Percentiles rank a stretch among this genome's conserved stretches.
Conservation (phyloP, 2,888 invertebrate genomes). For the Dermolepida albohirtum region DNA sequence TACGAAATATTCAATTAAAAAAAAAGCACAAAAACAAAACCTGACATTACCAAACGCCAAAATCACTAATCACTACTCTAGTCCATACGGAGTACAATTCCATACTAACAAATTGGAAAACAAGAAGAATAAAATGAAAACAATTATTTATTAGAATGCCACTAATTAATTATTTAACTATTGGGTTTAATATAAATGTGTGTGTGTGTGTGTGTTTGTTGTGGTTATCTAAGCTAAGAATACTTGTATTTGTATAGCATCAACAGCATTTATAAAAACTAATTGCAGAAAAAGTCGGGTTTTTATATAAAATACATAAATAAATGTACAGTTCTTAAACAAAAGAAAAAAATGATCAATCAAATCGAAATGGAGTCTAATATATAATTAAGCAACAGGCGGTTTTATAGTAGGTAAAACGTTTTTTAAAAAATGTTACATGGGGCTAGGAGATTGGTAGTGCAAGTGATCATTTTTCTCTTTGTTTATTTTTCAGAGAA, state of each 20-base stretch:
- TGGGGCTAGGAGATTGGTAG: no score
- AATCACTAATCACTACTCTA: conserved; percentile 5
- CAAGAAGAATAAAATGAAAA: neutral
- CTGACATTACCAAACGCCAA: conserved; percentile 11
- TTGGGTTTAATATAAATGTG: neutral
- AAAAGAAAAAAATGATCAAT: neutral
- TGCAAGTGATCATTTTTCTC: no score
- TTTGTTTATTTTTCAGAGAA: no score
- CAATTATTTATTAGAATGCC: neutral
- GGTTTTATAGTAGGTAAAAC: no score
- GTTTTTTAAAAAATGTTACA: no score
- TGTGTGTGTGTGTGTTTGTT: neutral
- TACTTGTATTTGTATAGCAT: conserved; percentile 17
- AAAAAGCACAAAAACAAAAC: neutral
- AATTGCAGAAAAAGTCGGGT: neutral
- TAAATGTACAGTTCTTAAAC: conserved; percentile 2
- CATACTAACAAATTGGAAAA: conserved; percentile 9
- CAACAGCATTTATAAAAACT: conserved; percentile 15
- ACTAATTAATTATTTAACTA: neutral
- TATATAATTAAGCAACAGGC: no score
- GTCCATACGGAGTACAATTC: conserved; percentile 14
- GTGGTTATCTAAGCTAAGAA: conserved; percentile 1
- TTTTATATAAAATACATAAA: neutral
- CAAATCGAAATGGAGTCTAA: neutral
- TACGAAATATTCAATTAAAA: neutral